phyloP scores from a whole-genome alignment of 2,113 vertebrate species.

The Tiliqua scincoides region DNA sequence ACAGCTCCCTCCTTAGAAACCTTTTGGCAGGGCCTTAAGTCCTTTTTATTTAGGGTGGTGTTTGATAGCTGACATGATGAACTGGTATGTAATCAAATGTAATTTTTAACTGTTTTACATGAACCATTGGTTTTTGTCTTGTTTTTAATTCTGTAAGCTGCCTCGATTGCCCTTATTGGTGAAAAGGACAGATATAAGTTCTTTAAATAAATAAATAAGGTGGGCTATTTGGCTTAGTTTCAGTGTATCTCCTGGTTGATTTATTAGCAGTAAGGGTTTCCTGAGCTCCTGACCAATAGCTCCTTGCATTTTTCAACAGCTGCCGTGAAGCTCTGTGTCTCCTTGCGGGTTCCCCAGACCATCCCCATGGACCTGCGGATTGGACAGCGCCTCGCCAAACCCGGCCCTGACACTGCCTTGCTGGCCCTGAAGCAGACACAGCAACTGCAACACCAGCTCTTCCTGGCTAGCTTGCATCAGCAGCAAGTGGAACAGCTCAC shows the following conservation, averaged over 20 bases:
- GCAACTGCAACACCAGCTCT: conserved; percentile 81
- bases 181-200: too few relatives aligned
- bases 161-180: too few relatives aligned
- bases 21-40: too few relatives aligned
- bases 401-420: conserved; percentile 78
- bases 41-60: too few relatives aligned
- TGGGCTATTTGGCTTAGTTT: neutral
- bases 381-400: conserved; percentile 80
- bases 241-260: neutral
- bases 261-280: neutral
- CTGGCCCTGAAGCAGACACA: conserved; percentile 81
- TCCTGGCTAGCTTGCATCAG: conserved; percentile 81
- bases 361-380: conserved; percentile 91
- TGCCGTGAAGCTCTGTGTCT: conserved; percentile 62
- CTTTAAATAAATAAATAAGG: too few relatives aligned
- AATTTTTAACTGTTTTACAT: too few relatives aligned
- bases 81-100: too few relatives aligned
- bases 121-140: too few relatives aligned
- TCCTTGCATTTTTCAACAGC: conserved; percentile 55
- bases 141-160: too few relatives aligned
- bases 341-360: conserved; percentile 73
- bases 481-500: conserved; percentile 79
- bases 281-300: neutral
- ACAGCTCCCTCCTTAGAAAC: too few relatives aligned
- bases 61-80: too few relatives aligned